Conservation (phyloP, 1,140 invertebrate genomes). For the Bombyx mandarina region DNA sequence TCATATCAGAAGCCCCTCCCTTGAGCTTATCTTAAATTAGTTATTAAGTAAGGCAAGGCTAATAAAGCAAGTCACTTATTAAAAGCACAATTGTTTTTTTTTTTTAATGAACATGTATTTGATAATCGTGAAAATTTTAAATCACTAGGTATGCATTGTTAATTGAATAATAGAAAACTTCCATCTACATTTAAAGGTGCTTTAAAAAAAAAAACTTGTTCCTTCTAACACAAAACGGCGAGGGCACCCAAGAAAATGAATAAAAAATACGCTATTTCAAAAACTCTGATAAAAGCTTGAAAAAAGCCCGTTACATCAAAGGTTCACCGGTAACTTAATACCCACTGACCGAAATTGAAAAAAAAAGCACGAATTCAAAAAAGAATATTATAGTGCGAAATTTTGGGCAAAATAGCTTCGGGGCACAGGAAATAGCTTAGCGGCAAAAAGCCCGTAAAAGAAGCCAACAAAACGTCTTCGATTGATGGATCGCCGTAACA, state of each 20-base stretch:
- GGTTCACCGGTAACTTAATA: conserved; percentile 37
- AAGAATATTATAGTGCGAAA: conserved; percentile 58
- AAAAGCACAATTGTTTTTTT: no score
- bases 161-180: no score
- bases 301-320: conserved; percentile 32
- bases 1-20: no score
- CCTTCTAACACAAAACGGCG: conserved; percentile 17
- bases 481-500: conserved; percentile 63
- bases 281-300: conserved; percentile 22
- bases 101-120: no score
- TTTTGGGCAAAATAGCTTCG: conserved; percentile 36
- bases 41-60: no score
- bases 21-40: no score
- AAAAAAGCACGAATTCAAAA: conserved; percentile 34
- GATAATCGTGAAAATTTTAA: no score
- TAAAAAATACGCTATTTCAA: conserved; percentile 26
- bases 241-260: conserved; percentile 15
- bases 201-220: background rate
- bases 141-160: no score
- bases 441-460: conserved; percentile 52
- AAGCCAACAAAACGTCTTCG: conserved; percentile 44
- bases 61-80: no score
- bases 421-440: conserved; percentile 56
- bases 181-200: no score
- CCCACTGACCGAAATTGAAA: conserved; percentile 30